These are phyloP conservation scores for Stichodactyla helianthus DNA, from an alignment of 64 coral and sea anemone genomes.

Conservation along the genomic window DNA sequence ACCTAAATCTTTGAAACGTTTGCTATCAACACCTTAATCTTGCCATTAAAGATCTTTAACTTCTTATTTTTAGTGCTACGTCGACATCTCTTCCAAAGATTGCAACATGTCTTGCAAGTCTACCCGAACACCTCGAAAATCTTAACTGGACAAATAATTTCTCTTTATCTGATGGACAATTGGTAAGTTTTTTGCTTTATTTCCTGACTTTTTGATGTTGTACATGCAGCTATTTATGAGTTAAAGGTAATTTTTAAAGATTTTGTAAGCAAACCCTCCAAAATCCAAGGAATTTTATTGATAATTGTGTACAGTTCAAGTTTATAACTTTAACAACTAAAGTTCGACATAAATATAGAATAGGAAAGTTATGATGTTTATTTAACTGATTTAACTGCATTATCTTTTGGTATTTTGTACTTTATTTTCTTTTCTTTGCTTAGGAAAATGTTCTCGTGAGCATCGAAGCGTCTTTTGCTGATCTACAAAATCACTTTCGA, in stretches of 20 bases:
- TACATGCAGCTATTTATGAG: too few relatives aligned
- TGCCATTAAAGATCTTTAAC: not conserved
- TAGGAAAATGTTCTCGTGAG: slow-evolving; percentile 23
- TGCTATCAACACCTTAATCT: not conserved
- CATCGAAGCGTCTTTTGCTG: slow-evolving; percentile 52
- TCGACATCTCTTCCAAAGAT: slow-evolving; percentile 63
- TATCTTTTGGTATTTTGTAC: not conserved
- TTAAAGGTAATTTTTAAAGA: too few relatives aligned
- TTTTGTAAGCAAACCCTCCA: too few relatives aligned
- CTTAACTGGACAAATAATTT: slow-evolving; percentile 68
- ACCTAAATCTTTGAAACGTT: not conserved
- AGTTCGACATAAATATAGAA: too few relatives aligned
- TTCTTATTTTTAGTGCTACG: slow-evolving; percentile 36
- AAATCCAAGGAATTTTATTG: too few relatives aligned
- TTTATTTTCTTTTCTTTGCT: slow-evolving; percentile 8
- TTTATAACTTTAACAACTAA: too few relatives aligned
- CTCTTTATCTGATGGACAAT: slow-evolving; percentile 61
- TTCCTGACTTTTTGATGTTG: not conserved
- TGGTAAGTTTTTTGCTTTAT: slow-evolving; percentile 42
- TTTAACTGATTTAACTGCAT: too few relatives aligned
- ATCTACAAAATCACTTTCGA: slow-evolving; percentile 47
- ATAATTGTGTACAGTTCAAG: too few relatives aligned
- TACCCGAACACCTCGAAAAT: slow-evolving; percentile 69
- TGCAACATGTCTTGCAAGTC: slow-evolving; percentile 45
- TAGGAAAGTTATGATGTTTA: too few relatives aligned